phyloP scores from a whole-genome alignment of 2,113 vertebrate species.

The Salvelinus alpinus region DNA sequence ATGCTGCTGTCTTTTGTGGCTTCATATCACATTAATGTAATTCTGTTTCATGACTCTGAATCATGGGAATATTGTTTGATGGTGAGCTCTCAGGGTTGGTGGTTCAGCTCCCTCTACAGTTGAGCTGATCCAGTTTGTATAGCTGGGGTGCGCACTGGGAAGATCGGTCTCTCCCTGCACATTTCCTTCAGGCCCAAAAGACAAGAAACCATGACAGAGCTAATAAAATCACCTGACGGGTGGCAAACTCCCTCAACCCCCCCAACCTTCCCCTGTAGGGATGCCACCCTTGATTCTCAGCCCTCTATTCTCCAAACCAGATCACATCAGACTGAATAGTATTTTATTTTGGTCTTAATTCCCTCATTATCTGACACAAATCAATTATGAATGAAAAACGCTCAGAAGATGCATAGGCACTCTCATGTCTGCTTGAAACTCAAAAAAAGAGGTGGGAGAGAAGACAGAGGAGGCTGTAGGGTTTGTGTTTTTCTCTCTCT shows the following conservation, averaged over 20 bases:
- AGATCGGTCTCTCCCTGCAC: not conserved
- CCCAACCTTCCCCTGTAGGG: not conserved
- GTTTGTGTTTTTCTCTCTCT: not conserved
- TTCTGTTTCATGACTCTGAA: no score
- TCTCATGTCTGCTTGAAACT: constrained; percentile 34
- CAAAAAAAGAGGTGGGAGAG: constrained; percentile 11
- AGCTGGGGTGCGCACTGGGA: not conserved
- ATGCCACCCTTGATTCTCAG: not conserved
- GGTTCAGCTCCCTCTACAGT: no score
- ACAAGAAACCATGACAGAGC: not conserved
- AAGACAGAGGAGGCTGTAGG: constrained; percentile 9
- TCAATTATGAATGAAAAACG: constrained; percentile 61
- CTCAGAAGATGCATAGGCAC: constrained; percentile 27
- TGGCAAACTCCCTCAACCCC: constrained; percentile 4
- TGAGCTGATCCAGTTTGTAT: not conserved
- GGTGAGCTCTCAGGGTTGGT: no score
- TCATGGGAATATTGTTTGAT: no score
- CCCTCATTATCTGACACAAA: constrained; percentile 63
- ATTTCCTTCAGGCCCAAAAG: not conserved
- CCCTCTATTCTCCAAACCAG: constrained; percentile 40
- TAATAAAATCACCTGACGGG: not conserved
- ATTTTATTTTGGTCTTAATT: constrained; percentile 42
- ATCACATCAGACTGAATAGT: constrained; percentile 29
- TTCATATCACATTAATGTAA: no score
- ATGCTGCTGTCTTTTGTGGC: no score